These are phyloP conservation scores for Linyphia triangularis DNA, from an alignment of 2,888 invertebrate genomes.

Conservation along the genomic window DNA sequence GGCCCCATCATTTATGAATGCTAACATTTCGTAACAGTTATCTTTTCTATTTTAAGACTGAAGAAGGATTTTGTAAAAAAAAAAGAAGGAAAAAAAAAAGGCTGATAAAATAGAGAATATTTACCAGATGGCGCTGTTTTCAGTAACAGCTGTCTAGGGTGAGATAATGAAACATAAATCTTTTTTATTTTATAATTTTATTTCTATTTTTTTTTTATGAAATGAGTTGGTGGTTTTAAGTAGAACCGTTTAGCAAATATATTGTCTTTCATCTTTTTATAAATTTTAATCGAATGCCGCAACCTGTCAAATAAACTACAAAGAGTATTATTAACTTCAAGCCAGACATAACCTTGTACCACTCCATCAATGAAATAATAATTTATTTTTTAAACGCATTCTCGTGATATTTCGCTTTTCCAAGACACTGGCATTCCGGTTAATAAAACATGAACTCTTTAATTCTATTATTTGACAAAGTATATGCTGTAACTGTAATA, in stretches of 20 bases:
- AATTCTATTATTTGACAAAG: too few species aligned
- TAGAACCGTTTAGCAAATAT: constrained; percentile 2
- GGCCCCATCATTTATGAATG: constrained; percentile 22
- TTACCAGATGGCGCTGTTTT: constrained; percentile 47
- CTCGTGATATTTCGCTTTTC: too few species aligned
- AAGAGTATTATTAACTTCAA: too few species aligned
- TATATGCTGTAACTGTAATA: too few species aligned
- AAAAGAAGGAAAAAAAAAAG: not conserved
- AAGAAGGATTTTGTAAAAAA: not conserved
- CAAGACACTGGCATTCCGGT: too few species aligned
- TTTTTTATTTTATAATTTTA: constrained; percentile 17
- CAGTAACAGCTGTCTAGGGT: constrained; percentile 27
- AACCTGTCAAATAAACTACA: too few species aligned
- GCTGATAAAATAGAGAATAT: not conserved
- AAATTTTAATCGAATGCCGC: not conserved
- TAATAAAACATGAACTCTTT: too few species aligned
- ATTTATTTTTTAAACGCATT: too few species aligned
- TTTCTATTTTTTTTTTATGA: not conserved
- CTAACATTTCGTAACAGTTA: constrained; percentile 18
- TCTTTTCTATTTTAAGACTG: not conserved
- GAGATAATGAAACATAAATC: constrained; percentile 46
- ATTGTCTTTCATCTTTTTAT: not conserved
- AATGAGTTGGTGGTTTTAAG: constrained; percentile 24
- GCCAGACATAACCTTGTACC: too few species aligned
- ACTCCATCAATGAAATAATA: too few species aligned